Evolutionary conservation across 2,888 invertebrate genomes (phyloP).

Genomic region (Drosophila fulvimacula): DNA sequence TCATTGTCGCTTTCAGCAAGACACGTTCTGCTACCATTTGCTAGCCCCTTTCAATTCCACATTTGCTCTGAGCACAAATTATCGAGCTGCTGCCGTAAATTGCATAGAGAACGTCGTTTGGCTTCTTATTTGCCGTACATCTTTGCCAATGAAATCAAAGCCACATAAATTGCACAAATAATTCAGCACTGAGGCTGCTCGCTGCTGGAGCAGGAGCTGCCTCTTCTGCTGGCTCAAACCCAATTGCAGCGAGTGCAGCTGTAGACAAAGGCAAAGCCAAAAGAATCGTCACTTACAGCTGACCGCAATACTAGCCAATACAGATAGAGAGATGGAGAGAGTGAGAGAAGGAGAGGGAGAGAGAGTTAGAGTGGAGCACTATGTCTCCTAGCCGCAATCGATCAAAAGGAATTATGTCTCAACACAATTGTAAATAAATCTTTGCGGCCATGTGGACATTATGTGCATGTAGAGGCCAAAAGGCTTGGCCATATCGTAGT

Average conservation of each 20-base stretch:
- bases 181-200: constrained; percentile 50
- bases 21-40: background rate
- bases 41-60: background rate
- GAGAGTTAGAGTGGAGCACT: background rate
- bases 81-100: constrained; percentile 70
- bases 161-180: constrained; percentile 76
- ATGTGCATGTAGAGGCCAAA: constrained; percentile 67
- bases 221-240: background rate
- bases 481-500: constrained; percentile 57
- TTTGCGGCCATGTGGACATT: constrained; percentile 78
- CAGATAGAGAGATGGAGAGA: background rate
- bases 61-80: constrained; percentile 52
- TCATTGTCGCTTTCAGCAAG: background rate
- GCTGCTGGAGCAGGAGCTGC: background rate
- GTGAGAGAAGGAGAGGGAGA: background rate
- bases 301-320: constrained; percentile 55
- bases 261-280: constrained; percentile 51
- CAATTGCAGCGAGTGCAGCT: constrained; percentile 42
- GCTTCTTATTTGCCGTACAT: constrained; percentile 31
- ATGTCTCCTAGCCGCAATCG: constrained; percentile 62
- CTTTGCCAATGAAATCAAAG: constrained; percentile 73
- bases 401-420: constrained; percentile 79
- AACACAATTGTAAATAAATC: constrained; percentile 81
- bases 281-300: constrained; percentile 77
- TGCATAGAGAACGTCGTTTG: constrained; percentile 28